Base-by-base conservation (phyloP, 1,140 invertebrate genomes). In the Drosophila albomicans region DNA sequence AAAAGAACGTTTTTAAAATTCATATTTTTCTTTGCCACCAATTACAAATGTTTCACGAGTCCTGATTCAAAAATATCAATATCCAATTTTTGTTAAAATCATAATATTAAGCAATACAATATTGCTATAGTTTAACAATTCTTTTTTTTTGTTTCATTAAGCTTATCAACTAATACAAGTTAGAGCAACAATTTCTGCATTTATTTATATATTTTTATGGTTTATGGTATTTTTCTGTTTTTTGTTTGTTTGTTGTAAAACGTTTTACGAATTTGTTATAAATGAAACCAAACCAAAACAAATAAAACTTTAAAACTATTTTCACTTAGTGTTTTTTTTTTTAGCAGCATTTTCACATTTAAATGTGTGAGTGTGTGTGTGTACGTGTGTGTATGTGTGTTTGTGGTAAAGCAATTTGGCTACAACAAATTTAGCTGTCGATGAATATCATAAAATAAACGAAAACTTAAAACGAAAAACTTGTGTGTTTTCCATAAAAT, bases 271-370 rank as follows among this genome's bases (percentile, higher is more conserved):
- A 57, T 54, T 15, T 43, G 41, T 43, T 69, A 72, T 61, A 67
- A 79, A 77, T 73, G 56, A 85, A 85, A 86, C 82, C 79, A 80
- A 88, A 82, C 77, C 80, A 84, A 75, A 58, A 58, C 77, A 88
- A 89, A 81, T 61, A 64, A 75, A 13, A 70, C 48, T 43, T 64
- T 51, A 38, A 38, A 38, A 10, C 35, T 11, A 63, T 45, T 66
- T 56, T 45, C 20, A n/a, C 64, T 56, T 64, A 59, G 43, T 61
- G 6, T 35, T 15, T 70, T 58, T 63, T 63, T 59, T 64, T 70
- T 78, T 74, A 73, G 75, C 75, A 82, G 71, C 61, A 78, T 67
- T 72, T 72, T 52, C 56, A 79, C 65, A 77, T 66, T 84, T 66
- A 75, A 57, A 58, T 84, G 73, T 61, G 77, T 32, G 56, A 41